Evolutionary conservation across 2,888 invertebrate species (phyloP).

Genomic region (Liopterus haemorrhoidalis): DNA sequence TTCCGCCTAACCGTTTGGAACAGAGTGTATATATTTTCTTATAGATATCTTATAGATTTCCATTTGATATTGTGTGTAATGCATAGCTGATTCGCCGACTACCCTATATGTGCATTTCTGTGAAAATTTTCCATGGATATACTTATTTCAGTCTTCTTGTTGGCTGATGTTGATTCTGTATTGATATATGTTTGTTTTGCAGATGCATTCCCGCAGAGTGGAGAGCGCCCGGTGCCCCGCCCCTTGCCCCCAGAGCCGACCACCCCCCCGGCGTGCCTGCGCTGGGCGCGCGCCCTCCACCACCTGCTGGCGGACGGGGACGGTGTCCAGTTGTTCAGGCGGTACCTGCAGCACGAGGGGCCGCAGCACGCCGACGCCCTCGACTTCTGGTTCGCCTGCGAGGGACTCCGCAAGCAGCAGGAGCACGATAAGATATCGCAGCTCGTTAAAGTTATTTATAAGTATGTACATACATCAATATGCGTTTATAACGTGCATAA

Average conservation of each 20-base stretch:
- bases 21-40: no score
- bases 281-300: conserved; percentile 84
- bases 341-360: conserved; percentile 74
- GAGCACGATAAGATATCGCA: conserved; percentile 65
- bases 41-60: no score
- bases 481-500: conserved; percentile 3
- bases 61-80: no score
- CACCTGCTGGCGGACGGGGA: conserved; percentile 82
- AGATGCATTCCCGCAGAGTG: conserved; percentile 45
- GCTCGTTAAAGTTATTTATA: conserved; percentile 79
- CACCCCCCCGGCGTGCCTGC: conserved; percentile 67
- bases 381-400: conserved; percentile 92
- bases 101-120: no score
- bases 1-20: no score
- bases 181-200: conserved; percentile 1
- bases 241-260: conserved; percentile 41
- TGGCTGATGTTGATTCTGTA: no score
- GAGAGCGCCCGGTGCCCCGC: conserved; percentile 22
- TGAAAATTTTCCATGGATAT: no score
- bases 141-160: no score
- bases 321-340: conserved; percentile 81
- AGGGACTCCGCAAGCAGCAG: conserved; percentile 73
- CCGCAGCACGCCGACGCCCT: conserved; percentile 72
- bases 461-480: conserved; percentile 48
- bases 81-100: no score